Conservation (phyloP, 2,797 vertebrate genomes). For the Orientallactaga sibirica region DNA sequence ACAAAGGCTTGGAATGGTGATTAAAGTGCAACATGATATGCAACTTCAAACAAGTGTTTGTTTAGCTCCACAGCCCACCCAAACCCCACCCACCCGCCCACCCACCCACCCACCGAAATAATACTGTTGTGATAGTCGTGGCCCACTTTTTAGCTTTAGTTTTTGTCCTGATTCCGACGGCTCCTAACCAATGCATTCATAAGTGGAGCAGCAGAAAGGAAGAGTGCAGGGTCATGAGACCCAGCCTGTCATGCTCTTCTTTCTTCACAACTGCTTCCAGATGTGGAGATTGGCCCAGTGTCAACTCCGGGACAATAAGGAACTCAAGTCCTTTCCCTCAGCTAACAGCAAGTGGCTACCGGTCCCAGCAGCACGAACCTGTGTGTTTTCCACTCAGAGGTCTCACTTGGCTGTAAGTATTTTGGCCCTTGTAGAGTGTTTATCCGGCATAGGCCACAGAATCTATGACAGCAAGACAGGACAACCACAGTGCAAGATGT, state of each 20-base stretch:
- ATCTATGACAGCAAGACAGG: not conserved
- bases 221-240: constrained; percentile 77
- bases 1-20: constrained; percentile 49
- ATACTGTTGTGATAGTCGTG: not conserved
- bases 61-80: constrained; percentile 31
- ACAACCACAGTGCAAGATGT: not conserved
- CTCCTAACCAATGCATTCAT: constrained; percentile 71
- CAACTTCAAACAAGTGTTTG: constrained; percentile 29
- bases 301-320: constrained; percentile 82
- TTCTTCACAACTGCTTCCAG: constrained; percentile 88
- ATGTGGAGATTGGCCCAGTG: constrained; percentile 83
- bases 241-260: constrained; percentile 68
- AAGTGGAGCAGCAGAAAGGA: constrained; percentile 65
- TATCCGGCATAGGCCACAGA: not conserved
- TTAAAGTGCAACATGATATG: constrained; percentile 35
- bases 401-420: constrained; percentile 51
- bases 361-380: constrained; percentile 74
- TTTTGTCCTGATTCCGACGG: constrained; percentile 60
- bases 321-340: constrained; percentile 81
- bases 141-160: constrained; percentile 58
- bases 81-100: not conserved
- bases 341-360: constrained; percentile 82
- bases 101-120: not conserved
- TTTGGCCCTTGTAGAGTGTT: constrained; percentile 41
- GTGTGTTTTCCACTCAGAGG: constrained; percentile 38